Evolutionary conservation across 2,888 invertebrate species (phyloP).

Genomic region (Andricus quercusramuli): DNA sequence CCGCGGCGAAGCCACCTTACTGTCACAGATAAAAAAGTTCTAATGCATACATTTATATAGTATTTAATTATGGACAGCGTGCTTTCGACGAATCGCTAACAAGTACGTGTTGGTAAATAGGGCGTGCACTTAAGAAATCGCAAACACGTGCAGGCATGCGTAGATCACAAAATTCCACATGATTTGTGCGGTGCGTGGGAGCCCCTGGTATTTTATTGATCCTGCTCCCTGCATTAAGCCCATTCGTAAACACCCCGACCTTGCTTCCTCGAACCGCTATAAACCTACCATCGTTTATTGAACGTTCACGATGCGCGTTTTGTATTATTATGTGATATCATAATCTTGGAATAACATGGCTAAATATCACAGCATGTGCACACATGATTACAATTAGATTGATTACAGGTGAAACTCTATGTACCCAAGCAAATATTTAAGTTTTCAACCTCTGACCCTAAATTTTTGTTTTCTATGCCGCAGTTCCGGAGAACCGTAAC

Average conservation of each 20-base stretch:
- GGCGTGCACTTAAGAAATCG: conserved; percentile 41
- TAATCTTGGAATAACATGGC: background rate
- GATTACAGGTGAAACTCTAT: background rate
- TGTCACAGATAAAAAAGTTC: conserved; percentile 25
- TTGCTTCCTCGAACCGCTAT: conserved; percentile 39
- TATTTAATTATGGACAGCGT: conserved; percentile 33
- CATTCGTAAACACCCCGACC: conserved; percentile 42
- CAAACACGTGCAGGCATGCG: conserved; percentile 36
- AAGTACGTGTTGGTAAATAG: conserved; percentile 40
- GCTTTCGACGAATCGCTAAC: conserved; percentile 30
- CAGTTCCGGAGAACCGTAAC: too few species aligned
- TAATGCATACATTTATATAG: conserved; percentile 31
- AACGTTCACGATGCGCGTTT: conserved; percentile 29
- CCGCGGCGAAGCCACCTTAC: conserved; percentile 9
- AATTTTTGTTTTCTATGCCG: background rate
- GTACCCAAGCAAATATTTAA: background rate
- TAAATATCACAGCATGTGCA: conserved; percentile 8
- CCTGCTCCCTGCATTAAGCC: conserved; percentile 39
- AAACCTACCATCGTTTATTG: conserved; percentile 39
- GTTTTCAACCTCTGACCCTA: background rate
- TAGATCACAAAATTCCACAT: conserved; percentile 35
- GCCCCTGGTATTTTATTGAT: conserved; percentile 41
- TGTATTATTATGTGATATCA: conserved; percentile 9
- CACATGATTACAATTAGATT: conserved; percentile 20
- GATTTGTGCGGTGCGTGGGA: conserved; percentile 39